Conservation (phyloP, 2,888 invertebrate species). For the Sialis fuliginosa region DNA sequence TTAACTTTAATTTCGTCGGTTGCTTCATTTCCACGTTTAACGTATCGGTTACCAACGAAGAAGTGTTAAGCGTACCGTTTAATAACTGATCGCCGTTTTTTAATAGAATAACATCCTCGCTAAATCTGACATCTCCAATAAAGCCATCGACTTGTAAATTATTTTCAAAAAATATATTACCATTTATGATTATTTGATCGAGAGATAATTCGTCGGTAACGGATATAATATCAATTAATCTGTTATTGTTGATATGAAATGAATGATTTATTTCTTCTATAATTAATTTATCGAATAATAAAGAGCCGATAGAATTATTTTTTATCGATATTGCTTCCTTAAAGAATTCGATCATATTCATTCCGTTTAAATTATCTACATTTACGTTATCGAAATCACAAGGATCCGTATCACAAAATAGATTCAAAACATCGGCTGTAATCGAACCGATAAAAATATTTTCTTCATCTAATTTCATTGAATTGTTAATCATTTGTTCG, state of each 20-base stretch:
- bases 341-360: conserved; percentile 14
- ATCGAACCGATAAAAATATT: background rate
- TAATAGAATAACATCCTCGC: conserved; percentile 17
- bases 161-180: conserved; percentile 16
- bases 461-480: background rate
- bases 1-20: no score
- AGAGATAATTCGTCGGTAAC: conserved; percentile 12
- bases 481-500: background rate
- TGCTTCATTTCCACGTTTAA: conserved; percentile 13
- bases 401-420: conserved; percentile 5
- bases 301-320: conserved; percentile 13
- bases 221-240: conserved; percentile 14
- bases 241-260: conserved; percentile 17
- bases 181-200: conserved; percentile 15
- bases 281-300: conserved; percentile 17
- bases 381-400: conserved; percentile 14
- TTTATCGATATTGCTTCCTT: conserved; percentile 15
- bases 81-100: conserved; percentile 21
- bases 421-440: conserved; percentile 5
- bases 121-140: conserved; percentile 18
- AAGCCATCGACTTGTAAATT: conserved; percentile 14
- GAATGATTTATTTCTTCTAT: conserved; percentile 15
- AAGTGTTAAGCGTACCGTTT: conserved; percentile 16
- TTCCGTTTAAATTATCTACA: conserved; percentile 15
- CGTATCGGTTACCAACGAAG: conserved; percentile 12